A percentile compares a stretch with the other conserved stretches of the same genome.
phyloP scores from a whole-genome alignment of 2,888 invertebrate species.

The Pseudococcus viburni region DNA sequence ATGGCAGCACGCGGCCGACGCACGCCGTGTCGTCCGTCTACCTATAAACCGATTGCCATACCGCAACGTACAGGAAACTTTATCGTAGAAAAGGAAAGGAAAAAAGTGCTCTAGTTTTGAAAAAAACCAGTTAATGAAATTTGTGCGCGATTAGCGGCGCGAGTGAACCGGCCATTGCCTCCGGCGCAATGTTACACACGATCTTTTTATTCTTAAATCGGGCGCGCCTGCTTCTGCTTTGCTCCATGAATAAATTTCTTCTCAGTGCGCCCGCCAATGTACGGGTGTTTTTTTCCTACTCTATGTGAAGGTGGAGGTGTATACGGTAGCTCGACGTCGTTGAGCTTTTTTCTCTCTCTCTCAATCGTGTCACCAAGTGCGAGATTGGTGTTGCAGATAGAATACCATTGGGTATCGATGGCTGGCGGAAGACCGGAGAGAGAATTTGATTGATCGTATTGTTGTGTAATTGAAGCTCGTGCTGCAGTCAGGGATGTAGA shows the following conservation, averaged over 20 bases:
- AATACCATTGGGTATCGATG: not conserved
- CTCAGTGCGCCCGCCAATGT: not conserved
- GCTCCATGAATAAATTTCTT: slow-evolving; percentile 43
- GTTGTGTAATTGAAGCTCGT: slow-evolving; percentile 9
- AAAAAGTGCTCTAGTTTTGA: slow-evolving; percentile 64
- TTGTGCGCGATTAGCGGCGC: slow-evolving; percentile 60
- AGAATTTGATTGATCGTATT: slow-evolving; percentile 53
- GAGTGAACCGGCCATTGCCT: slow-evolving; percentile 19
- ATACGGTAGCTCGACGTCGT: slow-evolving; percentile 4
- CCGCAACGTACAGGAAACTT: slow-evolving; percentile 53
- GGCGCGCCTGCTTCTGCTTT: slow-evolving; percentile 53
- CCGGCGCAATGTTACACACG: slow-evolving; percentile 57
- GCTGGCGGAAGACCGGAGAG: not conserved
- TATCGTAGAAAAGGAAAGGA: slow-evolving; percentile 51
- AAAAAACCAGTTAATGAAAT: slow-evolving; percentile 64
- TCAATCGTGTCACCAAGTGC: not conserved
- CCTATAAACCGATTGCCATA: not conserved
- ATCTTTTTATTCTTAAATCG: slow-evolving; percentile 43
- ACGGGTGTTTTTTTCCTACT: not conserved
- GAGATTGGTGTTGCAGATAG: slow-evolving; percentile 10
- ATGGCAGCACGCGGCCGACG: slow-evolving; percentile 5
- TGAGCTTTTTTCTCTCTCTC: not conserved
- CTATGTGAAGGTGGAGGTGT: not conserved
- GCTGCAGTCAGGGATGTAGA: not conserved
- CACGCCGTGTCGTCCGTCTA: not conserved